Conservation (phyloP, 2,888 invertebrate species). For the Leistus spinibarbis region DNA sequence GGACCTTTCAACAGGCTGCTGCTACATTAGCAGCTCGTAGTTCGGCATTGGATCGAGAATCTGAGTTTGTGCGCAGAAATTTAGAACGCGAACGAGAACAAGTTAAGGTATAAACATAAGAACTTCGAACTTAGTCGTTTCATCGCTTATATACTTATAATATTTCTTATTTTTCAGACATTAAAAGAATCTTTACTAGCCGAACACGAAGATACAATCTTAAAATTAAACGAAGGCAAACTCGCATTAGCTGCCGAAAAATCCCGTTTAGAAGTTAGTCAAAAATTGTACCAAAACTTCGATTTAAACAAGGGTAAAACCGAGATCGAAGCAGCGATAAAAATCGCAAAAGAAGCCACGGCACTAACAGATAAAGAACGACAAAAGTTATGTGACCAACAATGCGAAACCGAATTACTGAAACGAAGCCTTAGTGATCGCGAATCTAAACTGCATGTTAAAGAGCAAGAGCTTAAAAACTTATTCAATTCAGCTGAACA, state of each 20-base stretch:
- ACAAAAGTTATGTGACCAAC: slow-evolving; percentile 49
- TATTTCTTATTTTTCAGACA: slow-evolving; percentile 54
- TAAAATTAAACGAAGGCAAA: slow-evolving; percentile 66
- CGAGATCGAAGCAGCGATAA: slow-evolving; percentile 55
- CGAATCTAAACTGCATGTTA: slow-evolving; percentile 48
- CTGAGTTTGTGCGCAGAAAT: slow-evolving; percentile 63
- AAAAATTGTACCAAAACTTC: slow-evolving; percentile 52
- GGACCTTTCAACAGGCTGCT: slow-evolving; percentile 64
- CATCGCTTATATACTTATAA: slow-evolving; percentile 18
- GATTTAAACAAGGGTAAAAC: slow-evolving; percentile 52
- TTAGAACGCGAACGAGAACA: slow-evolving; percentile 66
- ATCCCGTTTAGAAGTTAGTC: slow-evolving; percentile 52
- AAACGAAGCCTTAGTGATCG: slow-evolving; percentile 50
- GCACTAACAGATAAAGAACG: slow-evolving; percentile 54
- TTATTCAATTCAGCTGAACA: slow-evolving; percentile 57
- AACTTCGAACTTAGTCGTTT: too few species aligned
- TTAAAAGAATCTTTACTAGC: slow-evolving; percentile 64
- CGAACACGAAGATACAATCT: slow-evolving; percentile 64
- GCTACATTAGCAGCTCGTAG: slow-evolving; percentile 66
- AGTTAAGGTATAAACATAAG: slow-evolving; percentile 58
- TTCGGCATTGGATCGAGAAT: slow-evolving; percentile 66
- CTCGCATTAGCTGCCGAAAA: slow-evolving; percentile 56
- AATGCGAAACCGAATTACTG: slow-evolving; percentile 51
- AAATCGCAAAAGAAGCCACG: slow-evolving; percentile 55
- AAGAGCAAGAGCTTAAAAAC: slow-evolving; percentile 52